Conservation (phyloP, 2,797 vertebrate genomes). For the Smutsia temminckii region DNA sequence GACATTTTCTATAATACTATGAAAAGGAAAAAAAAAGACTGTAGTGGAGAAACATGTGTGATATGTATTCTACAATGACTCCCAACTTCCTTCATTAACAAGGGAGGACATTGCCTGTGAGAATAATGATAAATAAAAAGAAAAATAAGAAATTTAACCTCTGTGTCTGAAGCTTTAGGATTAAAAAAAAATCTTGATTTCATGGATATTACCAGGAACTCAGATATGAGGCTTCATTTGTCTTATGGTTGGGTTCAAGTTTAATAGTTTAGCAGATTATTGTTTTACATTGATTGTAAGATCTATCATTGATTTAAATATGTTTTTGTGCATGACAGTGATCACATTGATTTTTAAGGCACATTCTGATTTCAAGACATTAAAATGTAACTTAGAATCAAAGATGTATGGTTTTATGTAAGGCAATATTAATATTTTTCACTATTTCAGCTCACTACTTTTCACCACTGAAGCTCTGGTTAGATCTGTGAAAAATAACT, state of each 20-base stretch:
- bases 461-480: not conserved
- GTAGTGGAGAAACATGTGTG: not conserved
- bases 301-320: not conserved
- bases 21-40: not conserved
- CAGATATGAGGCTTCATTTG: not conserved
- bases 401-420: not conserved
- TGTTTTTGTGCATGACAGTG: not conserved
- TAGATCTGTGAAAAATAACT: slow-evolving; percentile 19
- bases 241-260: not conserved
- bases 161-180: not conserved
- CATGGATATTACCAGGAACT: not conserved
- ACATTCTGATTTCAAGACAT: not conserved
- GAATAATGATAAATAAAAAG: not conserved
- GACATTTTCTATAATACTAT: not conserved
- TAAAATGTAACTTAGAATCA: not conserved
- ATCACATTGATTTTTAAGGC: not conserved
- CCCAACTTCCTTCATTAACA: not conserved
- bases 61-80: not conserved
- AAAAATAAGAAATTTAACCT: not conserved
- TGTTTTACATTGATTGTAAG: not conserved
- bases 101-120: not conserved
- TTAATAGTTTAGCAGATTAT: not conserved
- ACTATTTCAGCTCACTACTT: not conserved
- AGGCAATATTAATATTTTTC: not conserved
- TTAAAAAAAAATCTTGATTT: not conserved